Base-by-base conservation (phyloP, 2,113 vertebrate genomes). In the Aplodontia rufa region DNA sequence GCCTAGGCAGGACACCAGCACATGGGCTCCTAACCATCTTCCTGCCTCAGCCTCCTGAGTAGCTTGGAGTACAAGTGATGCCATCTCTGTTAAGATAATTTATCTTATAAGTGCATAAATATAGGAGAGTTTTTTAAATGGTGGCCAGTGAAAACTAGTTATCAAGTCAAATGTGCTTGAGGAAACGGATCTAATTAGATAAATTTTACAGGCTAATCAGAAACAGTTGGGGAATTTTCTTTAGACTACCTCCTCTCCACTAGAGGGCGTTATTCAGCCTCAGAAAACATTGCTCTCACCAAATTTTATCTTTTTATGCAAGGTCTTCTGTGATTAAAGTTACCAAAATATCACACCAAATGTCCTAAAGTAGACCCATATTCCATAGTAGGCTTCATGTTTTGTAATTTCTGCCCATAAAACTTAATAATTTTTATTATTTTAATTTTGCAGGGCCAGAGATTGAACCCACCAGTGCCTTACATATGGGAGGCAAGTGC, bases 131-230 rank as follows among this genome's bases (percentile, higher is more conserved):
- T 1, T 32, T 35, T 28, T 8, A 2, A 64, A 32, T 85, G 19
- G 16, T 87, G 86, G 72, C 45, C 49, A 69, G 42, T 30, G 42
- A 96, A 94, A 92, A 83, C n/a, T 80, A 95, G 78, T 76, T 81
- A 71, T 40, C 55, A 88, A 85, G 19, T 62, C 17, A 82, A 90
- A 87, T 60, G 26, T 71, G 37, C 64, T 89, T 40, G 13, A 28
- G 75, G 68, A 91, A 81, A 88, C 87, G 64, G 2, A 82, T 32
- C 82, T 88, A 89, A 79, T 87, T 75, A 71, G 35, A 74, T 71
- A 53, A 1, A 87, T 37, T 84, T 71, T 60, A 7, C 49, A 84
- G 49, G 17, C 47, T 55, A 82, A 93, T 94, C 35, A 72, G 79
- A 92, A 92, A 68, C 69, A 51, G 40, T 86, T 62, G 5, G 83